Percentiles rank a stretch among this genome's conserved stretches.
These are phyloP conservation scores for Bemisia tabaci DNA, from an alignment of 1,140 invertebrate species.

Conservation along the genomic window DNA sequence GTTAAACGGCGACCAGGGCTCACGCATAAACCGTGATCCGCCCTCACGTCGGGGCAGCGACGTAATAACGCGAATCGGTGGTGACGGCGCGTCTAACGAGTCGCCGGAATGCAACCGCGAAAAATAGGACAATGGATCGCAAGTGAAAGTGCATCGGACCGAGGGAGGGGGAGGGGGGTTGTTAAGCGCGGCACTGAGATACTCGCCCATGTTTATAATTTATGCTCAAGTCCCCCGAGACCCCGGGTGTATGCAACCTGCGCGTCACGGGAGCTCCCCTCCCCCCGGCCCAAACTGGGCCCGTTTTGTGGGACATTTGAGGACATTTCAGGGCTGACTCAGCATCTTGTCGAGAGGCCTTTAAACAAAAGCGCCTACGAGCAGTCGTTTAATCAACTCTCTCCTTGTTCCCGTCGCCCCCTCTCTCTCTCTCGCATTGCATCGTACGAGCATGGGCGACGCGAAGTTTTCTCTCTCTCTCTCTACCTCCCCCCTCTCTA, in stretches of 20 bases:
- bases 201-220: slow-evolving; percentile 1
- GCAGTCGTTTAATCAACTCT: slow-evolving; percentile 3
- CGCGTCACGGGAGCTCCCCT: neutral
- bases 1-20: too few species aligned
- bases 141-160: too few species aligned
- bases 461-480: neutral
- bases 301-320: neutral
- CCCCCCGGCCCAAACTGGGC: too few species aligned
- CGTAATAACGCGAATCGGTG: too few species aligned
- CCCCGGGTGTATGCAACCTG: neutral
- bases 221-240: neutral
- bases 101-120: too few species aligned
- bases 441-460: too few species aligned
- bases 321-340: neutral
- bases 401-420: neutral
- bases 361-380: neutral
- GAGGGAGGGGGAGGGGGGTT: too few species aligned
- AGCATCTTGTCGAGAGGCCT: neutral
- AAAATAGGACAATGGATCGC: too few species aligned
- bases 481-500: neutral
- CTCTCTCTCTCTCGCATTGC: slow-evolving; percentile 5
- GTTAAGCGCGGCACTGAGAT: too few species aligned
- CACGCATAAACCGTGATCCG: too few species aligned
- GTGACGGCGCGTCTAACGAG: too few species aligned
- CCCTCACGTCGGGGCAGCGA: too few species aligned